A percentile compares a stretch with the other conserved stretches of the same genome.
phyloP scores from a whole-genome alignment of 2,888 invertebrate species.

The Eupithecia vulgata region DNA sequence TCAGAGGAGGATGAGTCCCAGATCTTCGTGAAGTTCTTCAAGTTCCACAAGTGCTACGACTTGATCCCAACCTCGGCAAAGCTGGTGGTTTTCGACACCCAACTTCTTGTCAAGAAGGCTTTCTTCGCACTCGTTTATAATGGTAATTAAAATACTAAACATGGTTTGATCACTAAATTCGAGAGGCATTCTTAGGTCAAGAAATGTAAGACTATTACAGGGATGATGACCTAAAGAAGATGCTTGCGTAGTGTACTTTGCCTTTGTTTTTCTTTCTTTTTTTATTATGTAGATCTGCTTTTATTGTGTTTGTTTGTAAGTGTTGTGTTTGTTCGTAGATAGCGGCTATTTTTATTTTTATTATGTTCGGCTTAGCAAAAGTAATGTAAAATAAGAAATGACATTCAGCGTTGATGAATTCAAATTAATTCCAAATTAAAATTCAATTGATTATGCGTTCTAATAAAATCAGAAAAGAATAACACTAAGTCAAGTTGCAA shows the following conservation, averaged over 20 bases:
- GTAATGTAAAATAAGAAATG: neutral
- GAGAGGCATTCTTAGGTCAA: neutral
- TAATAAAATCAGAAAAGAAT: neutral
- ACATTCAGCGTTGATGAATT: neutral
- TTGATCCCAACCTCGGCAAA: constrained; percentile 99
- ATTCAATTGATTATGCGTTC: neutral
- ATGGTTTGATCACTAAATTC: neutral
- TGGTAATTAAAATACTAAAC: constrained; percentile 80
- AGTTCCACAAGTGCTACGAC: constrained; percentile 99
- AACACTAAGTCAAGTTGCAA: neutral
- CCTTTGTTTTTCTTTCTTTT: neutral
- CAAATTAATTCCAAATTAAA: neutral
- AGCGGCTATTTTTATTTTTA: neutral
- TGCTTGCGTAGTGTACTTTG: neutral
- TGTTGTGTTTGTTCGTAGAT: neutral
- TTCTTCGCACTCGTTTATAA: constrained; percentile 99
- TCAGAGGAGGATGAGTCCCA: constrained; percentile 98
- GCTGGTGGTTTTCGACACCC: constrained; percentile 99
- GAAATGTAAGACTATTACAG: neutral
- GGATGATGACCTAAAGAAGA: neutral
- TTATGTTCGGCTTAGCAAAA: neutral
- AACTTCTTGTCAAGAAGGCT: constrained; percentile 98
- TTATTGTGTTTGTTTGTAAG: neutral
- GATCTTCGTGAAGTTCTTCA: constrained; percentile 99
- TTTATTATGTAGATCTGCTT: neutral